These are phyloP conservation scores for Neofelis nebulosa DNA, from an alignment of 2,113 vertebrate genomes.

Conservation along the genomic window DNA sequence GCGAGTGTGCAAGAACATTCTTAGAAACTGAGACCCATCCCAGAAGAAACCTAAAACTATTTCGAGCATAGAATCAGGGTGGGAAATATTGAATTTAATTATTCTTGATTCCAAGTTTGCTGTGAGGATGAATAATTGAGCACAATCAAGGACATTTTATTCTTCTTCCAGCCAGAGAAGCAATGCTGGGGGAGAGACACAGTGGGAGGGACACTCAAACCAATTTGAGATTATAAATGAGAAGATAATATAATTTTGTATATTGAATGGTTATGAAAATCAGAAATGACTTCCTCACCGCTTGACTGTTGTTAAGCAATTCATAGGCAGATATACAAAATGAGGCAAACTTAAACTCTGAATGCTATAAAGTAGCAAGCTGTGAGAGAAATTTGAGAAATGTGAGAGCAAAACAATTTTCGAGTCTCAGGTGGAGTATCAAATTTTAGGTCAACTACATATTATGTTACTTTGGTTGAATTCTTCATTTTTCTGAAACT, in stretches of 20 bases:
- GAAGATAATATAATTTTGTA: slow-evolving; percentile 32
- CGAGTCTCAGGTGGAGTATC: neutral
- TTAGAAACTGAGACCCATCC: neutral
- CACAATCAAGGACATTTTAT: slow-evolving; percentile 43
- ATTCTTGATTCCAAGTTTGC: slow-evolving; percentile 62
- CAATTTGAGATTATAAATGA: slow-evolving; percentile 61
- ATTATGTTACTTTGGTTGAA: neutral
- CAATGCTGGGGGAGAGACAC: neutral
- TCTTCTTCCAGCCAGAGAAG: neutral
- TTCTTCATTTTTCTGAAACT: neutral
- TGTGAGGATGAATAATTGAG: slow-evolving; percentile 52
- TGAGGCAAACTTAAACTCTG: neutral
- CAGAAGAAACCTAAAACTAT: neutral
- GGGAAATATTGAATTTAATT: slow-evolving; percentile 50
- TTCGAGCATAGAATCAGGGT: neutral
- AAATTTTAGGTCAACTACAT: neutral
- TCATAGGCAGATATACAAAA: neutral
- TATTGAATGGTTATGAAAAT: slow-evolving; percentile 51
- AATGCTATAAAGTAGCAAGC: neutral
- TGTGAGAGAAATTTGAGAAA: neutral
- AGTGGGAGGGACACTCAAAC: slow-evolving; percentile 43
- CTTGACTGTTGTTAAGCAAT: slow-evolving; percentile 18
- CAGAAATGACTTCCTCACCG: slow-evolving; percentile 16
- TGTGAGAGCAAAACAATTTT: neutral
- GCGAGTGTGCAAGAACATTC: neutral